Evolutionary conservation across 2,888 invertebrate genomes (phyloP).

Genomic region (Empis stercorea): DNA sequence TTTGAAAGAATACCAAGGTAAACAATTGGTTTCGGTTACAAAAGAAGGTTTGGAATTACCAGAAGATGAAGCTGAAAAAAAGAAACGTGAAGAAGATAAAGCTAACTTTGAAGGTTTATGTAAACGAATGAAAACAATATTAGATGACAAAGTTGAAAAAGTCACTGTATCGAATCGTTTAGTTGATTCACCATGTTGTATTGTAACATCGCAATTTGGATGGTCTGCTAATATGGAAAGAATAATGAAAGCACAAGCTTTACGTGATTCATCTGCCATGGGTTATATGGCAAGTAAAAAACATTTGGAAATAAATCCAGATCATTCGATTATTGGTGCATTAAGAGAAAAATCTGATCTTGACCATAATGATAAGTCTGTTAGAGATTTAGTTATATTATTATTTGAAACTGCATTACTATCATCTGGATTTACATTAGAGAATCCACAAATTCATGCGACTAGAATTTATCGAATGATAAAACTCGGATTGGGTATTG

Average conservation of each 20-base stretch:
- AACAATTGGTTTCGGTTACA: conserved; percentile 89
- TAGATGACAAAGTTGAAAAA: conserved; percentile 97
- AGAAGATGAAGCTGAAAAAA: conserved; percentile 94
- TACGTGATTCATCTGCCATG: conserved; percentile 94
- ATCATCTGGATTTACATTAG: conserved; percentile 91
- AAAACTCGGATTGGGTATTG: conserved; percentile 94
- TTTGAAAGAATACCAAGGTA: conserved; percentile 95
- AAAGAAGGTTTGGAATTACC: conserved; percentile 97
- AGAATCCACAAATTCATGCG: conserved; percentile 91
- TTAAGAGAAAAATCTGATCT: conserved; percentile 83
- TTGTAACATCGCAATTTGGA: conserved; percentile 96
- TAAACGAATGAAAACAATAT: conserved; percentile 87
- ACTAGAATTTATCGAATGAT: conserved; percentile 97
- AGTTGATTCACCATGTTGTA: conserved; percentile 96
- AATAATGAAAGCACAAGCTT: conserved; percentile 99
- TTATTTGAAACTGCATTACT: conserved; percentile 92
- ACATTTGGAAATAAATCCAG: conserved; percentile 94
- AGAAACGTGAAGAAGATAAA: conserved; percentile 82
- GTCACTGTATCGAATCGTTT: conserved; percentile 92
- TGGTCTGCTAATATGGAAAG: conserved; percentile 99
- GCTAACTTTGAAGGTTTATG: conserved; percentile 49
- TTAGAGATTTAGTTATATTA: conserved; percentile 91
- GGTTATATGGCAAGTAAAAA: conserved; percentile 99
- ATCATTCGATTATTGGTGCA: conserved; percentile 85
- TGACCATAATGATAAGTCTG: conserved; percentile 97